Evolutionary conservation across 2,113 vertebrate genomes (phyloP), one percentile per base, ranked within the genome.

Genomic region (Hiodon alosoides): DNA sequence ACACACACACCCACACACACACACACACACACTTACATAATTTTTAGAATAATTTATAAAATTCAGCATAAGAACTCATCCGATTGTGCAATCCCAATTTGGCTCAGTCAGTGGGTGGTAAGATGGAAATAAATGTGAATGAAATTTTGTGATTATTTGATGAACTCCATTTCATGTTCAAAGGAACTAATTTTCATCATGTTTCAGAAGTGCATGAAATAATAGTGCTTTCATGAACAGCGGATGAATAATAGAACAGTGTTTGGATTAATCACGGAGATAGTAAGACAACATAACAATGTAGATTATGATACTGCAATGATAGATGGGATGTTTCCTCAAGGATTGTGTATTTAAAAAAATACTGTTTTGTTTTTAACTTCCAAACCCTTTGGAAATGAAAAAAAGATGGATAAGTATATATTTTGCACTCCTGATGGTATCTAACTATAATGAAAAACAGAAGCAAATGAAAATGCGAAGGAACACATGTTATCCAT

Each of bases 191-290:
- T 51, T 50, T 57, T 17, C 73, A 74, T 4, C 17, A 74, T 46
- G 61, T 51, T 46, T 71, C 69, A 6, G 17, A 5, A 57, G 54
- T 16, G 46, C 53, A 59, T 67, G 17, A 57, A 67, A 58, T 53
- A 65, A 65, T 54, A 46, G 13, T 46, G 8, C 31, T 46, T 68
- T 5, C 16, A 17, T 51, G 4, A 47, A 31, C 31, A 16, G 46
- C 64, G 16, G 73, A 11, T 59, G 73, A 67, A 74, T 50, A 74
- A 74, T 54, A 58, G 11, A 74, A 67, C 73, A 68, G 17, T 58
- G 73, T 67, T 59, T 59, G 64, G 54, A 64, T 67, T 60, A 14
- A 67, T 67, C 55, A 59, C 65, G 58, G 64, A 68, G 64, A 67
- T 54, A 16, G 54, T 50, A 75, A 75, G 14, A 10, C 60, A 62